A percentile compares a stretch with the other conserved stretches of the same genome.
These are phyloP conservation scores for Andrena haemorrhoa DNA, from an alignment of 2,888 invertebrate species.

Conservation along the genomic window DNA sequence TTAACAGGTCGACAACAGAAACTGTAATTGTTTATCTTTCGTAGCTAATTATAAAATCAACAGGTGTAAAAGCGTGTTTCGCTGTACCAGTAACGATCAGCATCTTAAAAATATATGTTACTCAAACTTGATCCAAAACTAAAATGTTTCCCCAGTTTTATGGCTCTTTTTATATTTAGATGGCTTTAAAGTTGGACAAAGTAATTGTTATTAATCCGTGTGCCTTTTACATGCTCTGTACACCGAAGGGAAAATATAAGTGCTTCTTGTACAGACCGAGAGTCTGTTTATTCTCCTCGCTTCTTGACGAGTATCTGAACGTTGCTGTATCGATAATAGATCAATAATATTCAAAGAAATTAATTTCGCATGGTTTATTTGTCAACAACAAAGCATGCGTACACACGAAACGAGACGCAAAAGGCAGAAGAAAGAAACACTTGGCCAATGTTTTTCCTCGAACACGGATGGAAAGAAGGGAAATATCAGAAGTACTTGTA, in stretches of 20 bases:
- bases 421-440: conserved; percentile 3
- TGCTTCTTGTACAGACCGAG: conserved; percentile 15
- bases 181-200: conserved; percentile 8
- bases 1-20: conserved; percentile 21
- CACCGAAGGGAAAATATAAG: conserved; percentile 36
- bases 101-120: background rate
- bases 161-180: background rate
- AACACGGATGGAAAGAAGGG: background rate
- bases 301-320: conserved; percentile 6
- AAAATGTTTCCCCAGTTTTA: background rate
- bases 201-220: conserved; percentile 29
- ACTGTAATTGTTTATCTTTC: conserved; percentile 38
- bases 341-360: conserved; percentile 14
- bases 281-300: background rate
- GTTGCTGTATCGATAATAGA: conserved; percentile 15
- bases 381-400: background rate
- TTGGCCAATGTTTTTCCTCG: background rate
- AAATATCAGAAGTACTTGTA: background rate
- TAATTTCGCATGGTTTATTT: conserved; percentile 3
- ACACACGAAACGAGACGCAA: background rate
- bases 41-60: conserved; percentile 16
- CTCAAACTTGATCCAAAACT: conserved; percentile 1
- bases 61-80: background rate
- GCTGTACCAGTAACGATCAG: conserved; percentile 11
- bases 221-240: conserved; percentile 30